phyloP scores from a whole-genome alignment of 2,888 invertebrate genomes.

The Torymus texanus region DNA sequence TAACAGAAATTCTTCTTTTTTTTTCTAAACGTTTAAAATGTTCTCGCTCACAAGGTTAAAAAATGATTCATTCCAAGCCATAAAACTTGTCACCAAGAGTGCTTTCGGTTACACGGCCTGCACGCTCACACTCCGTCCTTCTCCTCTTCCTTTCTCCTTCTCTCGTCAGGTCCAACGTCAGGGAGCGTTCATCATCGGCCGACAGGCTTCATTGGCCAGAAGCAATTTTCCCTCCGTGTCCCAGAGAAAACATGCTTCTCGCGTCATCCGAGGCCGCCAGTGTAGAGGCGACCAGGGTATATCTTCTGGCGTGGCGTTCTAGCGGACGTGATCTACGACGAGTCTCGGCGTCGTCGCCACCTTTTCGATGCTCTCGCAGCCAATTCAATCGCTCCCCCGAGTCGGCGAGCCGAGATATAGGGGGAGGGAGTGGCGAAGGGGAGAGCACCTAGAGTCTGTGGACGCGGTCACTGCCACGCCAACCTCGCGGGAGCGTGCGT shows the following conservation, averaged over 20 bases:
- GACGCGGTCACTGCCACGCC: too few species aligned
- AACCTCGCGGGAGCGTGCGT: too few species aligned
- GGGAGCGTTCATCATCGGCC: constrained; percentile 69
- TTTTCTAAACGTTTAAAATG: too few species aligned
- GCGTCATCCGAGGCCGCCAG: constrained; percentile 60
- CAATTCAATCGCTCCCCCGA: constrained; percentile 62
- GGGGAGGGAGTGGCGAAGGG: background rate
- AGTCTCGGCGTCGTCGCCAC: constrained; percentile 65
- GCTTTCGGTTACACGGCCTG: background rate
- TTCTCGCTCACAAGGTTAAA: background rate
- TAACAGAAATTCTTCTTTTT: too few species aligned
- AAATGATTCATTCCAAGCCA: constrained; percentile 50
- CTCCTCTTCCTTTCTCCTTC: constrained; percentile 45
- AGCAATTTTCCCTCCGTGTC: constrained; percentile 65
- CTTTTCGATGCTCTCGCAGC: constrained; percentile 66
- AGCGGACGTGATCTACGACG: constrained; percentile 59
- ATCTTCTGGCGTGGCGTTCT: constrained; percentile 60
- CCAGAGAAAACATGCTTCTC: constrained; percentile 57
- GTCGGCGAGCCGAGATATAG: background rate
- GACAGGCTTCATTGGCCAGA: constrained; percentile 71
- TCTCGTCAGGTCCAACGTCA: constrained; percentile 71
- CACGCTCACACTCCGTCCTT: constrained; percentile 46
- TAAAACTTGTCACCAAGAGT: constrained; percentile 59
- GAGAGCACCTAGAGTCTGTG: background rate
- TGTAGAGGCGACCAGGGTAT: constrained; percentile 54